Percentiles rank a stretch among this genome's conserved stretches.
Conservation (phyloP, 2,113 vertebrate species). For the Nycticebus coucang region DNA sequence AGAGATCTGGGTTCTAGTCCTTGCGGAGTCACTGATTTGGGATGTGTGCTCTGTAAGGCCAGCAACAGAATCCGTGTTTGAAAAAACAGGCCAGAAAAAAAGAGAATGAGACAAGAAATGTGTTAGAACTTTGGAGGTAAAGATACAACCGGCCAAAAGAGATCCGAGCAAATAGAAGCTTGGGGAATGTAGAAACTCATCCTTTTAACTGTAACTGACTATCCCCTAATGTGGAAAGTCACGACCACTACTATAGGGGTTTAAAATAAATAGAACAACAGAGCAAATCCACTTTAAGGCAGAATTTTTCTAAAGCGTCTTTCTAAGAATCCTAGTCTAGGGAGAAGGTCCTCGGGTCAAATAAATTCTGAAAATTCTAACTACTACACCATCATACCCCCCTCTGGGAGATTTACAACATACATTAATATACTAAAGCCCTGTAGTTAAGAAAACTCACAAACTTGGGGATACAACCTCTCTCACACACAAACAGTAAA, state of each 20-base stretch:
- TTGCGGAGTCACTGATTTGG: not conserved
- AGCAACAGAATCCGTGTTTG: not conserved
- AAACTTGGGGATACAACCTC: not conserved
- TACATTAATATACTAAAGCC: not conserved
- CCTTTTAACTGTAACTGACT: not conserved
- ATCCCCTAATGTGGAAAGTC: rapidly evolving
- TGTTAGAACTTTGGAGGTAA: not conserved
- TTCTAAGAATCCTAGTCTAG: not conserved
- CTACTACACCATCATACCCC: rapidly evolving
- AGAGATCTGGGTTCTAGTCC: conserved; percentile 61
- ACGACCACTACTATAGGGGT: rapidly evolving
- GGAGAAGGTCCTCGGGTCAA: not conserved
- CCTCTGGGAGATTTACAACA: not conserved
- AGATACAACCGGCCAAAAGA: not conserved
- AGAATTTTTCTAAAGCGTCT: not conserved
- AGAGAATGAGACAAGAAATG: not conserved
- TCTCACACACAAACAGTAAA: not conserved
- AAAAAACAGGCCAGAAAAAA: not conserved
- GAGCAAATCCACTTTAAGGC: not conserved
- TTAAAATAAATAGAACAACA: not conserved
- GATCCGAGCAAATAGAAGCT: not conserved
- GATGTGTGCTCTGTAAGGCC: rapidly evolving
- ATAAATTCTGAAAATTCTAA: not conserved
- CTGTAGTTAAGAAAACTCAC: not conserved
- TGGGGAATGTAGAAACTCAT: not conserved